phyloP scores from a whole-genome alignment of 2,113 vertebrate species.

The Brachyistius frenatus region DNA sequence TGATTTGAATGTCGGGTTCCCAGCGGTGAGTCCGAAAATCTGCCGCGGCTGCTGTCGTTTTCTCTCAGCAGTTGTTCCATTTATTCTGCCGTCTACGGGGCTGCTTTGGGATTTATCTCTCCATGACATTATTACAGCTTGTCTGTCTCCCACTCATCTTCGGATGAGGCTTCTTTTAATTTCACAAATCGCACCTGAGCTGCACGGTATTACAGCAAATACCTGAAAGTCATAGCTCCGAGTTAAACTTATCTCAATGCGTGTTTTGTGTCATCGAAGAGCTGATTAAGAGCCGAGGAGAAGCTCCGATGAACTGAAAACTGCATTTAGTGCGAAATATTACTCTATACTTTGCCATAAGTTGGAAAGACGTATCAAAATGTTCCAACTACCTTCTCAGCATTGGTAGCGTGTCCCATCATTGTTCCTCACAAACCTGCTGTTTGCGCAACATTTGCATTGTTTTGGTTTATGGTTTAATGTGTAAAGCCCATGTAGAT shows the following conservation, averaged over 20 bases:
- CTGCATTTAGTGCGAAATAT: no score
- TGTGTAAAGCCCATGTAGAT: no score
- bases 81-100: constrained; percentile 24
- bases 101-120: constrained; percentile 29
- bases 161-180: constrained; percentile 15
- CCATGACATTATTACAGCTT: constrained; percentile 21
- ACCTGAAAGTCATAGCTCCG: constrained; percentile 7
- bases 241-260: neutral
- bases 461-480: no score
- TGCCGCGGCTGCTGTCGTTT: neutral
- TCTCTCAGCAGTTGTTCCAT: constrained; percentile 50
- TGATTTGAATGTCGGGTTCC: constrained; percentile 37
- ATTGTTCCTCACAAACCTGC: no score
- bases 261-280: neutral
- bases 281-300: neutral
- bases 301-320: neutral
- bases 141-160: constrained; percentile 19
- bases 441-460: no score
- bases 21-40: constrained; percentile 26
- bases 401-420: no score
- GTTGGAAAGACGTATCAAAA: no score
- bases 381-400: no score
- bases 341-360: no score
- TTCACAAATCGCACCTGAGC: constrained; percentile 14
- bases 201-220: neutral